Conservation (phyloP, 1,140 invertebrate genomes). For the Trichonephila clavata region DNA sequence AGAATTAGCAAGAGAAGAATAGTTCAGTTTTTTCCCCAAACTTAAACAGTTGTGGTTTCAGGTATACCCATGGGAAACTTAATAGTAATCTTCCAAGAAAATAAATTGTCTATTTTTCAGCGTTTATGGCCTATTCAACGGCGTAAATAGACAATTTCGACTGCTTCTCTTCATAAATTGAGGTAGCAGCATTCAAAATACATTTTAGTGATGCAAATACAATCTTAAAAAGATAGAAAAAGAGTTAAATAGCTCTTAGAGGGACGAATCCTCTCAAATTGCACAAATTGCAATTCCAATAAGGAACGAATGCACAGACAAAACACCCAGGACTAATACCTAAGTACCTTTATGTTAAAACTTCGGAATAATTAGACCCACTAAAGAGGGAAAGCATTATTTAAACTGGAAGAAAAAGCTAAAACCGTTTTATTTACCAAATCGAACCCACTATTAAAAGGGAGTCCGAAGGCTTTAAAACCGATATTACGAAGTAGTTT, state of each 20-base stretch:
- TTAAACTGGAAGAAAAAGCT: conserved; percentile 53
- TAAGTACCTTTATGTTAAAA: conserved; percentile 74
- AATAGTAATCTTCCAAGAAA: not conserved
- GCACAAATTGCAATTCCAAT: conserved; percentile 73
- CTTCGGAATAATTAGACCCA: conserved; percentile 73
- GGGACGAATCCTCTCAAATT: conserved; percentile 50
- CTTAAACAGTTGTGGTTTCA: not conserved
- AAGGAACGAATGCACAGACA: not conserved
- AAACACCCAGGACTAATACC: conserved; percentile 74
- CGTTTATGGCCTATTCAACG: not conserved
- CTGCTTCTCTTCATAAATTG: conserved; percentile 22
- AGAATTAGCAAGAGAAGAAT: too few relatives aligned
- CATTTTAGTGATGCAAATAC: conserved; percentile 1
- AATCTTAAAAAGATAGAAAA: not conserved
- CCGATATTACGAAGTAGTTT: conserved; percentile 76
- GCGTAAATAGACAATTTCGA: conserved; percentile 17
- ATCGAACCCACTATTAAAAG: conserved; percentile 69
- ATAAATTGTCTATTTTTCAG: not conserved
- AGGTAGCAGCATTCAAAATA: not conserved
- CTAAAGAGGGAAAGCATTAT: conserved; percentile 63
- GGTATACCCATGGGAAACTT: not conserved
- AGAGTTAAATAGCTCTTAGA: conserved; percentile 27
- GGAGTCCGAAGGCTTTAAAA: conserved; percentile 69
- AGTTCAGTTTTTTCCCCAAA: not conserved
- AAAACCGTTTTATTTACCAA: conserved; percentile 76